phyloP scores from a whole-genome alignment of 2,888 invertebrate genomes.

The Heteromyza rotundicornis region DNA sequence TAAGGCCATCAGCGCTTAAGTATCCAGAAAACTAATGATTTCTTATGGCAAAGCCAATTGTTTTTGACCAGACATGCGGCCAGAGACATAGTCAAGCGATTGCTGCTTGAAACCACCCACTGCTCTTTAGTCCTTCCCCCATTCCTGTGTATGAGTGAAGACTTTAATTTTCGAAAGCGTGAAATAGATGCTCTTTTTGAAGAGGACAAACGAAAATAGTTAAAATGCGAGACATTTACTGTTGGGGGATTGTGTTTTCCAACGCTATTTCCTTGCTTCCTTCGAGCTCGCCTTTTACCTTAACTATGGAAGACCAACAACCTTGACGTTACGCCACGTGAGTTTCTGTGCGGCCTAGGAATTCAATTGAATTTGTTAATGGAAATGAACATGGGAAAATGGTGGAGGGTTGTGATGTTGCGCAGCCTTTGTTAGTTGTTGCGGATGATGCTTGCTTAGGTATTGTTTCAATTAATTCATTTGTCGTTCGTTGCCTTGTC shows the following conservation, averaged over 20 bases:
- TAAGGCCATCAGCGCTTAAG: slow-evolving; percentile 61
- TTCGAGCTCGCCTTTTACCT: not conserved
- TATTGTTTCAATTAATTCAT: slow-evolving; percentile 54
- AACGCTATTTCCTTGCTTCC: not conserved
- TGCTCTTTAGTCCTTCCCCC: not conserved
- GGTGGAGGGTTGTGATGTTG: no score
- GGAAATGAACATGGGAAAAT: no score
- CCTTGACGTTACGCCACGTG: not conserved
- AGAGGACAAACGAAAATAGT: slow-evolving; percentile 29
- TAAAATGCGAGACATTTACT: slow-evolving; percentile 53
- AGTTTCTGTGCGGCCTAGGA: not conserved
- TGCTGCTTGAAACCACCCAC: no score
- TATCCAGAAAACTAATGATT: slow-evolving; percentile 60
- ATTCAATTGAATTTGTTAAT: no score
- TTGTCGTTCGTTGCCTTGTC: slow-evolving; percentile 25
- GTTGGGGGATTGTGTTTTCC: slow-evolving; percentile 25
- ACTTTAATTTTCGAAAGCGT: slow-evolving; percentile 54
- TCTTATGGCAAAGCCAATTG: slow-evolving; percentile 55
- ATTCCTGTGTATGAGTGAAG: no score
- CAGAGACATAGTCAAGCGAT: slow-evolving; percentile 21
- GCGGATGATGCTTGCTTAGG: slow-evolving; percentile 46
- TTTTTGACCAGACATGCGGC: slow-evolving; percentile 27
- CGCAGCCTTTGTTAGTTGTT: slow-evolving; percentile 7
- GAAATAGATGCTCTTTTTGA: slow-evolving; percentile 41
- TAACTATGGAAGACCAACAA: slow-evolving; percentile 6